phyloP scores from a whole-genome alignment of 2,113 vertebrate genomes.

The Gnathonemus echidnorhynchus region DNA sequence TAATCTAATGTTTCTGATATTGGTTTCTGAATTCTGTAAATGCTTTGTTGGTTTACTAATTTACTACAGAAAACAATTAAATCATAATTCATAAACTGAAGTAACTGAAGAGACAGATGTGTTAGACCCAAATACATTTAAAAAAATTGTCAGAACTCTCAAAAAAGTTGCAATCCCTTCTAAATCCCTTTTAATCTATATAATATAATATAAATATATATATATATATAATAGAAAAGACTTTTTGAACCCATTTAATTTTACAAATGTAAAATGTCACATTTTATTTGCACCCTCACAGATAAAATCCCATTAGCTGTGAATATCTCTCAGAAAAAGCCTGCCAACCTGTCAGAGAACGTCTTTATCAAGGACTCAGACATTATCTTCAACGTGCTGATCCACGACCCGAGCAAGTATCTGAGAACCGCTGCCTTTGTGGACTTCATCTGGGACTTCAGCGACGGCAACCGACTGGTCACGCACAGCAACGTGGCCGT shows the following conservation, averaged over 20 bases:
- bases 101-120: background rate
- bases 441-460: conserved; percentile 82
- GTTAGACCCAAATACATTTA: background rate
- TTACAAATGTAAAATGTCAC: background rate
- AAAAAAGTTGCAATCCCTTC: background rate
- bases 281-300: conserved; percentile 36
- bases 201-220: too few relatives aligned
- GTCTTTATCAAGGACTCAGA: conserved; percentile 76
- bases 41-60: background rate
- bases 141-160: background rate
- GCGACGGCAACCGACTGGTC: conserved; percentile 78
- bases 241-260: background rate
- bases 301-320: conserved; percentile 83
- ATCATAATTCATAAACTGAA: background rate
- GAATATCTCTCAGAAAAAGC: conserved; percentile 76
- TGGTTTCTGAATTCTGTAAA: background rate
- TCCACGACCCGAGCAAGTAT: conserved; percentile 86
- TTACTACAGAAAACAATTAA: background rate
- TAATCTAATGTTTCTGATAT: background rate
- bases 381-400: conserved; percentile 66
- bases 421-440: conserved; percentile 69
- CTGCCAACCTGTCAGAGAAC: conserved; percentile 66
- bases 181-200: background rate
- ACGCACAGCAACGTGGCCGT: conserved; percentile 61
- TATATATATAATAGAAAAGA: background rate